These are phyloP conservation scores for Oscheius onirici DNA, from an alignment of 2,888 invertebrate genomes.

Conservation along the genomic window DNA sequence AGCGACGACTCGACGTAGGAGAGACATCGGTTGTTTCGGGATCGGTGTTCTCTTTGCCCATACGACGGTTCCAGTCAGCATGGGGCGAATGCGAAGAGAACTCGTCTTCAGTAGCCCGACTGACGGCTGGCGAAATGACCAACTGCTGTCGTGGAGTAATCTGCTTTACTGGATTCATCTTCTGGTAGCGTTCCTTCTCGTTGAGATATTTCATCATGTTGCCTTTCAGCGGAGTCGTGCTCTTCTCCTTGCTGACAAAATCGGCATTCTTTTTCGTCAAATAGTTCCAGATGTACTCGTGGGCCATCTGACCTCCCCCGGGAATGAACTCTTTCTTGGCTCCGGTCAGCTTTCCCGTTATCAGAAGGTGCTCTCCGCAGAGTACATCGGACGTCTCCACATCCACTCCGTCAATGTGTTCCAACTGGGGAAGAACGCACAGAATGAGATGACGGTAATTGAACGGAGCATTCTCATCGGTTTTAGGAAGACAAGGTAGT, in stretches of 20 bases:
- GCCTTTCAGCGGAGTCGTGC: slow-evolving; percentile 5
- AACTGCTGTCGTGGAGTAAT: background rate
- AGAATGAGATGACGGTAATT: slow-evolving; percentile 8
- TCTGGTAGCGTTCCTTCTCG: background rate
- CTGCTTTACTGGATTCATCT: background rate
- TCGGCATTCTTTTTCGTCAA: background rate
- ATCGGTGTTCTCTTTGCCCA: slow-evolving; percentile 23
- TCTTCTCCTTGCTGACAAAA: background rate
- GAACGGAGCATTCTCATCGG: slow-evolving; percentile 1
- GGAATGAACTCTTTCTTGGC: background rate
- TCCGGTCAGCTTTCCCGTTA: slow-evolving; percentile 16
- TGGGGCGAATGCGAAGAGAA: slow-evolving; percentile 19
- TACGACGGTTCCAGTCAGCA: slow-evolving; percentile 9
- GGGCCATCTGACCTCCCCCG: slow-evolving; percentile 1
- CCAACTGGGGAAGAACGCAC: slow-evolving; percentile 16
- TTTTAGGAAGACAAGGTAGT: background rate
- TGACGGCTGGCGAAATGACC: background rate
- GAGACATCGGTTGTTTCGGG: slow-evolving; percentile 16
- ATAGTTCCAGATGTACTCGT: slow-evolving; percentile 8
- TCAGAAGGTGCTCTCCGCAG: slow-evolving; percentile 9
- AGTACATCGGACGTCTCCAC: background rate
- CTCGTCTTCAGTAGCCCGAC: slow-evolving; percentile 9
- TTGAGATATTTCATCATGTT: slow-evolving; percentile 6
- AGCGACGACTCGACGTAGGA: background rate
- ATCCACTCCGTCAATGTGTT: background rate